Conservation (phyloP, 2,113 vertebrate species). For the Tricholaema leucomelas region DNA sequence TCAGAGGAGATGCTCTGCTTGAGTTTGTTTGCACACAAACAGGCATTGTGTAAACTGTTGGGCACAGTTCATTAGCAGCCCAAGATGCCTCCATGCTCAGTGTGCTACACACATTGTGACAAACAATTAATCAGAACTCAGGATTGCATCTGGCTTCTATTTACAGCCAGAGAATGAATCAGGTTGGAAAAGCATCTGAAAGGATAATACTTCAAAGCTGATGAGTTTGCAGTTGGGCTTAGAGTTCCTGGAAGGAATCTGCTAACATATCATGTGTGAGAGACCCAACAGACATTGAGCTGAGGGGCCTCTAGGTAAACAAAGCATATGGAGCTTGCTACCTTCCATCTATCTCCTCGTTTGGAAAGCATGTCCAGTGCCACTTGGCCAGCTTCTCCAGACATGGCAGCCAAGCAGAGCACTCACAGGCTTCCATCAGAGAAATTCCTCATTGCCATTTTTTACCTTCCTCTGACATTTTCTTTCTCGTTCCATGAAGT, state of each 20-base stretch:
- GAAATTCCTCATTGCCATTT: background rate
- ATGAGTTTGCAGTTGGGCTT: constrained; percentile 45
- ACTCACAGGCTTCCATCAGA: constrained; percentile 46
- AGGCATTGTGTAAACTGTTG: background rate
- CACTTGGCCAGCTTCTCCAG: constrained; percentile 24
- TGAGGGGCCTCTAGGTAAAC: constrained; percentile 44
- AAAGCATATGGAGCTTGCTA: constrained; percentile 54
- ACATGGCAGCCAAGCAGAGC: background rate
- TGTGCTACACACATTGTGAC: background rate
- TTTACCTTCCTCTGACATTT: background rate
- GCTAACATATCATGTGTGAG: constrained; percentile 44
- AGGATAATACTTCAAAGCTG: constrained; percentile 46
- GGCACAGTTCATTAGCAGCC: background rate
- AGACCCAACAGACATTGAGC: constrained; percentile 26
- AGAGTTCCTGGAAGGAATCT: constrained; percentile 59
- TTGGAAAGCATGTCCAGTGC: constrained; percentile 17
- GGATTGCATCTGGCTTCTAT: constrained; percentile 11
- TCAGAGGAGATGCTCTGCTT: background rate
- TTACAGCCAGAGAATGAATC: constrained; percentile 18
- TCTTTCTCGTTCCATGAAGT: background rate
- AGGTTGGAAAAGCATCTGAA: constrained; percentile 42
- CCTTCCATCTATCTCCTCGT: constrained; percentile 41
- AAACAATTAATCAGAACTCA: constrained; percentile 45
- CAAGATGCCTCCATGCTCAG: background rate
- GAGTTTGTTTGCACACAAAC: background rate